phyloP scores from a whole-genome alignment of 2,888 invertebrate species.

The Coenonympha glycerion region DNA sequence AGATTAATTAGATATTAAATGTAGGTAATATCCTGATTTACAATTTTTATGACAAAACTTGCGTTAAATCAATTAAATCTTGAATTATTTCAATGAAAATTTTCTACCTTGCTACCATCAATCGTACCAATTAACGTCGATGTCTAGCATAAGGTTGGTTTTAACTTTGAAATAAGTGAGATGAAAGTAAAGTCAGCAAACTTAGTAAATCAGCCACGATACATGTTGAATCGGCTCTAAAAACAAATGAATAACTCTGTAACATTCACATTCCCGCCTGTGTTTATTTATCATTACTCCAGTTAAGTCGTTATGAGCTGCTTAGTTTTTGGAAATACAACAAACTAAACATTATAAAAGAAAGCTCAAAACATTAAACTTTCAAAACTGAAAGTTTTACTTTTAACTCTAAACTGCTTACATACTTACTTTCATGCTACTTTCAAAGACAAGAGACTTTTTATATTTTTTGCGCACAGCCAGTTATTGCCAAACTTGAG shows the following conservation, averaged over 20 bases:
- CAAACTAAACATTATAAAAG: neutral
- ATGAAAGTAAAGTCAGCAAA: constrained; percentile 25
- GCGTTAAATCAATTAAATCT: no score
- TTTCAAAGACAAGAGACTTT: neutral
- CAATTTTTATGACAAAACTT: no score
- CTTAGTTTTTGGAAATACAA: constrained; percentile 2
- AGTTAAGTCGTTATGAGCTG: constrained; percentile 14
- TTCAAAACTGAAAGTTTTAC: neutral
- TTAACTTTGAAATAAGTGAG: no score
- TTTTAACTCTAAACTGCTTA: no score
- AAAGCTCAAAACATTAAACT: neutral
- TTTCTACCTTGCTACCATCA: no score
- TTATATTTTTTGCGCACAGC: neutral
- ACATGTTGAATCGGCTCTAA: constrained; percentile 28
- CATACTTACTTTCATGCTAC: no score
- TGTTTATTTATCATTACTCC: constrained; percentile 20
- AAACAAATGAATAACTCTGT: constrained; percentile 14
- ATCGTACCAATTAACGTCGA: no score
- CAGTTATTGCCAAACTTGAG: neutral
- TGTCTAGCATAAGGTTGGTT: constrained; percentile 5
- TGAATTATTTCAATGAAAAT: no score
- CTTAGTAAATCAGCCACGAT: constrained; percentile 24
- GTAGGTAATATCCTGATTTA: no score
- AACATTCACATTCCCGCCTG: constrained; percentile 22
- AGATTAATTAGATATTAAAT: no score